These are phyloP conservation scores for Nomada lathburiana DNA, from an alignment of 2,888 invertebrate species.

Conservation along the genomic window DNA sequence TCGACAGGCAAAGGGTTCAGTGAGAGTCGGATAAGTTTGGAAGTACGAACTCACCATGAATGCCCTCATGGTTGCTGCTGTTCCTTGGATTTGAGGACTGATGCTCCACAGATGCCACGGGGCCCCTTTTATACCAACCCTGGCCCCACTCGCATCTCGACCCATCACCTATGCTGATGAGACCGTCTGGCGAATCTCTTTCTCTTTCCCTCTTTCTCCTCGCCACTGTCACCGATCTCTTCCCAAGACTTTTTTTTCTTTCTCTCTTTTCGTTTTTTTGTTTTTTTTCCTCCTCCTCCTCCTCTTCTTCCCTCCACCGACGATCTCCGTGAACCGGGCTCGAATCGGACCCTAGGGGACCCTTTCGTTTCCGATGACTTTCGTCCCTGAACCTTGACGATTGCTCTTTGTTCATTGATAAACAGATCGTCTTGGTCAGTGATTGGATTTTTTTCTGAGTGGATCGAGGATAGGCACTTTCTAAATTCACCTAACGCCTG, in stretches of 20 bases:
- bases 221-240: constrained; percentile 17
- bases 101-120: constrained; percentile 82
- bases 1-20: constrained; percentile 6
- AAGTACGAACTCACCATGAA: constrained; percentile 82
- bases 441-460: neutral
- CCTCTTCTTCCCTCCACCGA: too few relatives aligned
- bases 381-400: constrained; percentile 12
- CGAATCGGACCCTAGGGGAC: neutral
- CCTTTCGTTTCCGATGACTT: neutral
- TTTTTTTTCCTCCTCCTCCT: neutral
- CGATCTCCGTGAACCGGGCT: constrained; percentile 22
- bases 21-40: constrained; percentile 16
- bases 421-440: neutral
- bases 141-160: constrained; percentile 79
- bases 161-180: constrained; percentile 84
- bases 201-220: constrained; percentile 51
- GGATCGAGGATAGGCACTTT: constrained; percentile 7
- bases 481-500: constrained; percentile 42
- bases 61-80: constrained; percentile 84
- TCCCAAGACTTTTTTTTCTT: neutral
- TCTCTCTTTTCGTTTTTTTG: too few relatives aligned
- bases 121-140: constrained; percentile 82
- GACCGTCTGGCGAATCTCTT: constrained; percentile 79
- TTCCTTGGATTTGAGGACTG: constrained; percentile 84
- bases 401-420: neutral